These are phyloP conservation scores for Elephantulus edwardii DNA, from an alignment of 2,113 vertebrate genomes.

Conservation along the genomic window DNA sequence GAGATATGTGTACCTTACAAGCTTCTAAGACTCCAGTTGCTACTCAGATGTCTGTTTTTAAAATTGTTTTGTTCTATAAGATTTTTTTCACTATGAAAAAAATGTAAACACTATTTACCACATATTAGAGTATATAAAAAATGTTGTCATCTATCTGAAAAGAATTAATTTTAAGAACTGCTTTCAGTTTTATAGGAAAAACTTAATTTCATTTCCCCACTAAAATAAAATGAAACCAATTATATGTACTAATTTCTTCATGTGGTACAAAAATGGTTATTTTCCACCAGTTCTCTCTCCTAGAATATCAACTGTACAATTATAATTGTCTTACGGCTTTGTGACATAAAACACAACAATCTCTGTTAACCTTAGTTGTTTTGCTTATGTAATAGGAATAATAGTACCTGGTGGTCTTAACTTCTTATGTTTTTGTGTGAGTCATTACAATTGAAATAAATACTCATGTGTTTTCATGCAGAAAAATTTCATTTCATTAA, in stretches of 20 bases:
- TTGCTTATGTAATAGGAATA: background rate
- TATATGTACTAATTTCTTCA: background rate
- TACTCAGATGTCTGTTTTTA: slow-evolving; percentile 37
- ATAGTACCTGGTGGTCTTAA: background rate
- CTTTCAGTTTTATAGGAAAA: slow-evolving; percentile 3
- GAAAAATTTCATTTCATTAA: slow-evolving; percentile 21
- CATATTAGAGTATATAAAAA: background rate
- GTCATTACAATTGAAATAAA: slow-evolving; percentile 19
- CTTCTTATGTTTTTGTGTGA: background rate
- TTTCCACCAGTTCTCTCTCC: background rate
- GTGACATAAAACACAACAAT: background rate
- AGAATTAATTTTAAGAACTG: background rate
- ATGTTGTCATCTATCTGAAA: background rate
- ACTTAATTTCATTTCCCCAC: background rate
- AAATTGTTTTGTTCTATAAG: slow-evolving; percentile 22
- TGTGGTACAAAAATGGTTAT: background rate
- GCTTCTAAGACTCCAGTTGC: too few relatives aligned
- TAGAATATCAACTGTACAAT: slow-evolving; percentile 9
- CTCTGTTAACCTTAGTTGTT: background rate
- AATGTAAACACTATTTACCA: background rate
- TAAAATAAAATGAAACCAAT: slow-evolving; percentile 23
- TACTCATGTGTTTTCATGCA: background rate
- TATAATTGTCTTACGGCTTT: background rate
- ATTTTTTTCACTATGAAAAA: slow-evolving; percentile 19
- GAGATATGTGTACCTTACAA: too few relatives aligned